Percentiles rank a stretch among this genome's conserved stretches.
Evolutionary conservation across 1,140 invertebrate species (phyloP).

Genomic region (Diprion similis): DNA sequence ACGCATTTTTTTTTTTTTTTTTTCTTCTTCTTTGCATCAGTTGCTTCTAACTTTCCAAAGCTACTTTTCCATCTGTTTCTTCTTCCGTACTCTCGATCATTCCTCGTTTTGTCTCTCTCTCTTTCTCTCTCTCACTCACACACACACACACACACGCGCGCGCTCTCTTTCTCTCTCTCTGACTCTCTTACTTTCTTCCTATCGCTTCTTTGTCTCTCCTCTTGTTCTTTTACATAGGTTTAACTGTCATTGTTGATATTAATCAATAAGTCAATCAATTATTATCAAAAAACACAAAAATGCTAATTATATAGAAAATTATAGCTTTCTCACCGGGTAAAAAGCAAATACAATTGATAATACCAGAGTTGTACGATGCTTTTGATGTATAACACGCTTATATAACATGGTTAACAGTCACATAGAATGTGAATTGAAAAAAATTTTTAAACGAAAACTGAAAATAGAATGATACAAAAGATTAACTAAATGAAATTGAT

Average conservation of each 20-base stretch:
- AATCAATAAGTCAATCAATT: neutral
- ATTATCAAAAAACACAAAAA: neutral
- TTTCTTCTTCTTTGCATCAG: conserved; percentile 24
- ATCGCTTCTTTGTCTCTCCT: too few species aligned
- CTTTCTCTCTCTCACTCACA: neutral
- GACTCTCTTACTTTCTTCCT: too few species aligned
- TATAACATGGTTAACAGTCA: neutral
- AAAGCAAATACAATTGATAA: conserved; percentile 3
- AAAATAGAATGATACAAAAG: neutral
- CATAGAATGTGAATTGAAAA: neutral
- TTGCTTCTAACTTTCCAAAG: conserved; percentile 20
- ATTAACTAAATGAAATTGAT: neutral
- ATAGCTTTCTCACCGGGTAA: conserved; percentile 7
- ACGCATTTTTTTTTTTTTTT: conserved; percentile 20
- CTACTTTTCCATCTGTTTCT: conserved; percentile 1
- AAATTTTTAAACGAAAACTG: neutral
- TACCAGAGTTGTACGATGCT: neutral
- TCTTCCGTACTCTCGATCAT: neutral
- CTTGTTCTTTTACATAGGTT: neutral
- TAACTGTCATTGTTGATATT: neutral
- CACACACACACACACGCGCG: too few species aligned
- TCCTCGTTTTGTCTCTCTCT: neutral
- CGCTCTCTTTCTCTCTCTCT: neutral
- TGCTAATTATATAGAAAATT: conserved; percentile 1
- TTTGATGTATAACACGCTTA: neutral